A percentile compares a stretch with the other conserved stretches of the same genome.
phyloP scores from a whole-genome alignment of 30 jellyfish, hydroid and myxozoan species.

The Turritopsis rubra region DNA sequence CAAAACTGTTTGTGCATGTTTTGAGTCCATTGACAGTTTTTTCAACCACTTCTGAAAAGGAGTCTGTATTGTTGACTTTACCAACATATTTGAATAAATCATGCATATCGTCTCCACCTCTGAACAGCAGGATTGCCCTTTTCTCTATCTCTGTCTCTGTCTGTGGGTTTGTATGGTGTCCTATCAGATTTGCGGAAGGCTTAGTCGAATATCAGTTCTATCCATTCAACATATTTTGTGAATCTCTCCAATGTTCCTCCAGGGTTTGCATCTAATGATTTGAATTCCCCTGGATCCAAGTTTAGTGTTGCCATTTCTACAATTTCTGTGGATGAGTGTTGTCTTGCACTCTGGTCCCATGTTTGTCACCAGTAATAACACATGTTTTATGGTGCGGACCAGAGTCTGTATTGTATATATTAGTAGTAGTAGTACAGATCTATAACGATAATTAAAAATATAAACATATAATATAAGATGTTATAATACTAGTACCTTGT shows the following conservation, averaged over 20 bases:
- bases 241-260: not conserved
- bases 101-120: not conserved
- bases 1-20: not conserved
- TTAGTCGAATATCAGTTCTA: not conserved
- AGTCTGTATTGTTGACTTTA: not conserved
- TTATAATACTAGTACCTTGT: too few relatives aligned
- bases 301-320: too few relatives aligned
- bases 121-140: not conserved
- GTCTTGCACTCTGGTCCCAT: too few relatives aligned
- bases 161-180: not conserved
- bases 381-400: too few relatives aligned
- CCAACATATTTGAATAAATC: not conserved
- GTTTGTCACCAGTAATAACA: too few relatives aligned
- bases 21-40: not conserved
- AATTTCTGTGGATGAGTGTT: too few relatives aligned
- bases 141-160: not conserved
- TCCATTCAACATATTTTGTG: not conserved
- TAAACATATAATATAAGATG: too few relatives aligned
- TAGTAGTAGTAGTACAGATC: too few relatives aligned
- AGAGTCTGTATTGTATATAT: too few relatives aligned
- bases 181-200: not conserved
- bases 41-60: not conserved
- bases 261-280: constrained; percentile 10
- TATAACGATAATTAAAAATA: too few relatives aligned
- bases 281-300: too few relatives aligned